Evolutionary conservation across 1,140 invertebrate genomes (phyloP).

Genomic region (Leptonema lineaticorne): DNA sequence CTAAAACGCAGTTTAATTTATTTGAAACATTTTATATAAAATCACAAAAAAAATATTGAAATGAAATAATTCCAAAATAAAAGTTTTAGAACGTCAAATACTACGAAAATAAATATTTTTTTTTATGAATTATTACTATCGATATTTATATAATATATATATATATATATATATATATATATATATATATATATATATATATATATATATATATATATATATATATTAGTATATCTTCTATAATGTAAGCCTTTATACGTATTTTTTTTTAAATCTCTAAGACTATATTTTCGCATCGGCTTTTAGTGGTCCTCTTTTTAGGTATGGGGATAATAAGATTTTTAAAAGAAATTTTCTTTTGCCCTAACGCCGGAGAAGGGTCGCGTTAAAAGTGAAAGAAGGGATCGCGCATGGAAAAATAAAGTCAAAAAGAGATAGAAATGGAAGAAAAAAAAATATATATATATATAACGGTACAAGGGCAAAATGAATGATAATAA

Average conservation of each 20-base stretch:
- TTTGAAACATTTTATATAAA: too few relatives aligned
- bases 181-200: too few relatives aligned
- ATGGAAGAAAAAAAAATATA: background rate
- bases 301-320: background rate
- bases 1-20: background rate
- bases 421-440: too few relatives aligned
- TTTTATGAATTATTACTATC: background rate
- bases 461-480: background rate
- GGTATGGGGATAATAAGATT: background rate
- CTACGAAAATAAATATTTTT: too few relatives aligned
- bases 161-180: background rate
- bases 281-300: background rate
- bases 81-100: too few relatives aligned
- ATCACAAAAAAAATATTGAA: too few relatives aligned
- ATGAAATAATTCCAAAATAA: too few relatives aligned
- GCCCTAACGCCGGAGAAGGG: background rate
- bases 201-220: too few relatives aligned
- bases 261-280: too few relatives aligned
- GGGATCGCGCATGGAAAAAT: too few relatives aligned
- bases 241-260: too few relatives aligned
- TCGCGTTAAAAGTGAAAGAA: background rate
- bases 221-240: too few relatives aligned
- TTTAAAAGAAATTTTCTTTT: background rate
- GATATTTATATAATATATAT: background rate
- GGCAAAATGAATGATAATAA: background rate